Percentiles rank a stretch among this genome's conserved stretches.
Evolutionary conservation across 2,113 vertebrate species (phyloP).

Genomic region (Murina feae): DNA sequence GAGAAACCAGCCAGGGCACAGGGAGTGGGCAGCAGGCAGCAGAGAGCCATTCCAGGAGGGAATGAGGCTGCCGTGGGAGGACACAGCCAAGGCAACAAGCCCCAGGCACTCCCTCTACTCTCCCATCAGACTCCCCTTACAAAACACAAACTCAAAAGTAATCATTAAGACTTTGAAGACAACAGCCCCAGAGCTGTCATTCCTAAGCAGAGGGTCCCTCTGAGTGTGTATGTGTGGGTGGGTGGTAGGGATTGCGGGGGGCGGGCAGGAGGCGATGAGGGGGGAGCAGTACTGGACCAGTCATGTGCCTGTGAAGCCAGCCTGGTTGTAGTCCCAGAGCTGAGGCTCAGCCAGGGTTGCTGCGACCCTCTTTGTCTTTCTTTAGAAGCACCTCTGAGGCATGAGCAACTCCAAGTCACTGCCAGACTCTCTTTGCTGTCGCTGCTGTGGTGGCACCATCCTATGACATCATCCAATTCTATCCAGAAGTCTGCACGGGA

Average conservation of each 20-base stretch:
- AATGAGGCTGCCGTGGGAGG: fast-evolving
- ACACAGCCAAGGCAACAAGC: no score
- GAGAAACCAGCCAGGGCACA: not conserved
- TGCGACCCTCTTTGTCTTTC: not conserved
- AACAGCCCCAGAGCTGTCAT: not conserved
- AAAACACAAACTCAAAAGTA: not conserved
- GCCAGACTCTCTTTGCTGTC: not conserved
- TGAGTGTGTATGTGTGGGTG: not conserved
- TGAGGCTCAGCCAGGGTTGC: not conserved
- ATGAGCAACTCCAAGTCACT: not conserved
- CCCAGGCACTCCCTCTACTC: no score
- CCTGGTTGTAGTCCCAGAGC: not conserved
- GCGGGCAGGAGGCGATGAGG: not conserved
- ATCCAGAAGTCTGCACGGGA: not conserved
- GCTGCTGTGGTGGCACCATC: fast-evolving
- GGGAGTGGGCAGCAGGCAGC: not conserved
- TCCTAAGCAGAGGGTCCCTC: not conserved
- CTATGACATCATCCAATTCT: not conserved
- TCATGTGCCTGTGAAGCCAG: not conserved
- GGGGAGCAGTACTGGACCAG: not conserved
- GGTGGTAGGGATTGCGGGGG: no score
- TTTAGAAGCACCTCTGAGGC: not conserved
- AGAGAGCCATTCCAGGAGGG: not conserved
- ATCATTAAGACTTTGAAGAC: not conserved
- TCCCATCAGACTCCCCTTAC: not conserved